Percentiles rank a stretch among this genome's conserved stretches.
phyloP scores from a whole-genome alignment of 2,113 vertebrate species.

The Oplegnathus fasciatus region DNA sequence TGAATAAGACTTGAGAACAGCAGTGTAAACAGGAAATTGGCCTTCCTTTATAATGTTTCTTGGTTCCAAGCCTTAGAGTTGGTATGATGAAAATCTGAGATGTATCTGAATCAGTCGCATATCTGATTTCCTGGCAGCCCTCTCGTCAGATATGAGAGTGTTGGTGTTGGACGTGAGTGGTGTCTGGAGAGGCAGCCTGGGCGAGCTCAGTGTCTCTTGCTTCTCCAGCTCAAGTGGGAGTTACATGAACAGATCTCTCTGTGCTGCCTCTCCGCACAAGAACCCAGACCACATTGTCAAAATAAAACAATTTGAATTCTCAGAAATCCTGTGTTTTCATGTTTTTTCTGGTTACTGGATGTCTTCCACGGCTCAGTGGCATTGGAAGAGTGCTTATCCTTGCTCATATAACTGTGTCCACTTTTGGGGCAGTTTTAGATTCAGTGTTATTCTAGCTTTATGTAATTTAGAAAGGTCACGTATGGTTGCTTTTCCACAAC shows the following conservation, averaged over 20 bases:
- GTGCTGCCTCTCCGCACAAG: conserved; percentile 49
- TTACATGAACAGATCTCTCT: conserved; percentile 65
- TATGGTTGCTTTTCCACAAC: conserved; percentile 18
- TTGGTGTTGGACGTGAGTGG: conserved; percentile 53
- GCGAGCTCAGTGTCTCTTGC: conserved; percentile 43
- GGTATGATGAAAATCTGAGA: background rate
- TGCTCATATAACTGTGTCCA: conserved; percentile 30
- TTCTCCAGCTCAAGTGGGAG: conserved; percentile 65
- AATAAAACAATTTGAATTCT: conserved; percentile 61
- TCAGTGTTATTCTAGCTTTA: conserved; percentile 35
- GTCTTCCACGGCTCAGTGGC: conserved; percentile 40
- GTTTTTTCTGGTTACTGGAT: conserved; percentile 24
- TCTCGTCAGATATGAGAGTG: conserved; percentile 46
- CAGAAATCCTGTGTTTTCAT: conserved; percentile 47
- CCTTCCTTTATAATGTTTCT: background rate
- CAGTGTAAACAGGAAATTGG: conserved; percentile 24
- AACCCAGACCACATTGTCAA: conserved; percentile 71
- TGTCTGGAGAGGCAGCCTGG: conserved; percentile 25
- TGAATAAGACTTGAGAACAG: conserved; percentile 1
- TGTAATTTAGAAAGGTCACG: conserved; percentile 23
- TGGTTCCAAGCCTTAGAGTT: background rate
- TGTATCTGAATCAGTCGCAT: background rate
- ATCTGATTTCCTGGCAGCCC: conserved; percentile 13
- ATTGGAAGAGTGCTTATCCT: conserved; percentile 49
- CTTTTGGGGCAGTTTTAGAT: conserved; percentile 18